Base-by-base conservation (phyloP, 2,797 vertebrate genomes). In the Natrix natrix region DNA sequence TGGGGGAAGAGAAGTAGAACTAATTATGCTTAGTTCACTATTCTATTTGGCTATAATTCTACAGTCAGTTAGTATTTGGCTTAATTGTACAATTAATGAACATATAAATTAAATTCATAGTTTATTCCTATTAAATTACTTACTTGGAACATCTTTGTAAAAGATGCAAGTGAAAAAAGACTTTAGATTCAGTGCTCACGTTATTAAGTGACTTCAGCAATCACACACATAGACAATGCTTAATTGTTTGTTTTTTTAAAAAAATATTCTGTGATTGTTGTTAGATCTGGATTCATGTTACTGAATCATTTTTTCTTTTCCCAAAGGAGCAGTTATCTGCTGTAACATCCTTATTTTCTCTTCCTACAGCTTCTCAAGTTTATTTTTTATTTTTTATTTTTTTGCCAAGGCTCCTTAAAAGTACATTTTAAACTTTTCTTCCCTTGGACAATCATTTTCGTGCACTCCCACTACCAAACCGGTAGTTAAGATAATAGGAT, bases 51-150 rank as follows among this genome's bases (percentile, higher is more conserved):
- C 91, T 96, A 66, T 95, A 95, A 95, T 97, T 97, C 95, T 95
- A 92, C 26, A 91, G 90, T 95, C 95, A 96, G 92, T 96, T 95
- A 96, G 74, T 86, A 95, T 95, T 96, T 95, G 91, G 90, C 94
- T 97, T 97, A 96, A 97, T 96, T 96, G 94, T 95, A 96, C 94
- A 97, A 95, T 95, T 97, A 97, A 97, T 95, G 95, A 97, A 95
- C 92, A 94, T 95, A 97, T 96, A 96, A 97, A 96, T 95, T 95
- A 95, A 96, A 96, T 95, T 95, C 95, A 95, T 92, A 92, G 94
- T 95, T 94, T 96, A 95, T 97, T 97, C 96, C 89, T 89, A 94
- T 90, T 93, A 96, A 95, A 96, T 97, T 94, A 96, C 94, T 97
- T 96, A 95, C 94, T 96, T 93, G 95, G 97, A 97, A 94, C 92